Percentiles rank a stretch among this genome's conserved stretches.
Evolutionary conservation across 2,797 vertebrate genomes (phyloP).

Genomic region (Botia kubotai): DNA sequence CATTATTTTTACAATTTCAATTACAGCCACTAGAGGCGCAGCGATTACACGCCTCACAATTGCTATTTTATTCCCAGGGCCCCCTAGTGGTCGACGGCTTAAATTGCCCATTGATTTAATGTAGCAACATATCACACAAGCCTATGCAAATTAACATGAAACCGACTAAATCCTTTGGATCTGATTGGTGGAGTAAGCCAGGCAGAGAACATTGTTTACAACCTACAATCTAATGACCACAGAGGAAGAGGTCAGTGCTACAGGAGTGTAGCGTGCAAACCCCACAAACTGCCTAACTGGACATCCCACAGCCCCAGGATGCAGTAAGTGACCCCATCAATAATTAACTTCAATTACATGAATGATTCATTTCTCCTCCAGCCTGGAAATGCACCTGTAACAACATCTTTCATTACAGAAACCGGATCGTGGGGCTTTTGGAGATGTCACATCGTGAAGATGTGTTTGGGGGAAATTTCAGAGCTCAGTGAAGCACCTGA

Average conservation of each 20-base stretch:
- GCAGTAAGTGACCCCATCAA: slow-evolving; percentile 52
- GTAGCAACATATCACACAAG: background rate
- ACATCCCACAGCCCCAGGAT: slow-evolving; percentile 47
- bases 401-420: slow-evolving; percentile 58
- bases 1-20: background rate
- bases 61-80: background rate
- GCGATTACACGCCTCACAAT: background rate
- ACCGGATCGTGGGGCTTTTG: slow-evolving; percentile 58
- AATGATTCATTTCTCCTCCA: slow-evolving; percentile 57
- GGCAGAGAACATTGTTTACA: background rate
- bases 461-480: slow-evolving; percentile 54
- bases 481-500: slow-evolving; percentile 67
- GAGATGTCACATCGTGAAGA: slow-evolving; percentile 58
- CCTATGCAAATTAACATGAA: background rate
- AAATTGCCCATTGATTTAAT: background rate
- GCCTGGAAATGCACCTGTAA: slow-evolving; percentile 56
- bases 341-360: slow-evolving; percentile 58
- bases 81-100: background rate
- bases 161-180: background rate
- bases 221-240: background rate
- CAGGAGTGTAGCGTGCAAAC: background rate
- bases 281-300: slow-evolving; percentile 10
- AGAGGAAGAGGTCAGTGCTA: background rate
- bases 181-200: background rate
- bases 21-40: background rate